A percentile compares a stretch with the other conserved stretches of the same genome.
These are phyloP conservation scores for Anthonomus grandis DNA, from an alignment of 1,140 invertebrate genomes.

Conservation along the genomic window DNA sequence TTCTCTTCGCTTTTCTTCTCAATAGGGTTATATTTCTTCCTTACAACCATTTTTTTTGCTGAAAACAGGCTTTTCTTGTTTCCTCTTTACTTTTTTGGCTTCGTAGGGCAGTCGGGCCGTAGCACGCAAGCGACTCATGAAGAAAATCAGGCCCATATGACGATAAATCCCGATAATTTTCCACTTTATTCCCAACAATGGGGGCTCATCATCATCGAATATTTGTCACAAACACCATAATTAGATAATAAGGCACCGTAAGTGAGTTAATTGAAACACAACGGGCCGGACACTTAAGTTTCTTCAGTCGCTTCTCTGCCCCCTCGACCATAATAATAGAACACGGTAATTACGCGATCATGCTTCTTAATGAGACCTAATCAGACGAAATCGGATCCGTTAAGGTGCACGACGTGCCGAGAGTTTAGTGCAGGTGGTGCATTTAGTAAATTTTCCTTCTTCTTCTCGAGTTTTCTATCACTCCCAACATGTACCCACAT, in stretches of 20 bases:
- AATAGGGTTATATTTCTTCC: too few species aligned
- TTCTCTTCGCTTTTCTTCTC: too few species aligned
- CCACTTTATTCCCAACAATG: too few species aligned
- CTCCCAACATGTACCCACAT: not conserved
- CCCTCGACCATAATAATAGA: constrained; percentile 3
- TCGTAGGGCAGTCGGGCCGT: too few species aligned
- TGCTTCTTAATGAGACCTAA: constrained; percentile 11
- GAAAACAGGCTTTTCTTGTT: too few species aligned
- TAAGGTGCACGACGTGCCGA: not conserved
- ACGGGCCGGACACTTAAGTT: not conserved
- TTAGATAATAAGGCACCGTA: constrained; percentile 9
- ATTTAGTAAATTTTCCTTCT: not conserved
- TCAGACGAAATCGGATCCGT: constrained; percentile 3
- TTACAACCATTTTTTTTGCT: too few species aligned
- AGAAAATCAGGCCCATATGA: too few species aligned
- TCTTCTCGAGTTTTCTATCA: not conserved
- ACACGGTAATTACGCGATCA: too few species aligned
- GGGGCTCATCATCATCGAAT: too few species aligned
- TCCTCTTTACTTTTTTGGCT: too few species aligned
- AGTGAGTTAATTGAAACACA: constrained; percentile 14
- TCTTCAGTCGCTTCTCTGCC: constrained; percentile 6
- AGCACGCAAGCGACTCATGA: too few species aligned
- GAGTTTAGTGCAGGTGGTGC: not conserved
- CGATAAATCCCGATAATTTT: too few species aligned
- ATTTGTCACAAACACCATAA: constrained; percentile 6